Base-by-base conservation (phyloP, 1,140 invertebrate genomes). In the Lordiphosa mommai region DNA sequence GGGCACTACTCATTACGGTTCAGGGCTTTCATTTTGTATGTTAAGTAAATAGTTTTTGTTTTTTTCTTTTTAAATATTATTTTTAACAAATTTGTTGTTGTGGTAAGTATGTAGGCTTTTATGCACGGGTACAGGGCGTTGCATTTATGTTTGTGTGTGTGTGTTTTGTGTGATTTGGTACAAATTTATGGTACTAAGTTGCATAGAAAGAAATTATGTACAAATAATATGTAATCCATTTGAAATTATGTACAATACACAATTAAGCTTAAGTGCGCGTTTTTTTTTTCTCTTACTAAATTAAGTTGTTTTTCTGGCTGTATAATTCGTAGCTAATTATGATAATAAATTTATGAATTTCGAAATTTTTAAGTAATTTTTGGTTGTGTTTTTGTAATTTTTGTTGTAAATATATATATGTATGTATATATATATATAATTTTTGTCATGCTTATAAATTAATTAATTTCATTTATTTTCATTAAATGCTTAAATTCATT, bases 401-500 rank as follows among this genome's bases (percentile, higher is more conserved):
- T 44, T 65, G 58, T 60, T 53, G 40, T 61, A 60, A 55, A 64
- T 65, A 58, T 66, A 69, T 61, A 67, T 79, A 66, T 57, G 57
- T 66, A 53, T 55, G 37, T 58, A 30, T 47, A 30, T 48, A 40
- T 59, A 55, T 53, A 50, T 55, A 13, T 50, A 4, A 10, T 10
- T 37, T 60, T 69, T 43, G 53, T 49, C 66, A 74, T 61, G 57
- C 76, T 80, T 80, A 80, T 76, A 76, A 82, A 82, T 82, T 80
- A 82, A 80, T 74, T 80, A 82, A 82, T 43, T 43, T 27, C 6
- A 27, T 27, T 27, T 7, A 27, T 27, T 80, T 82, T 74, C 71
- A 67, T 84, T 82, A 76, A 84, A 84, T 84, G 77, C 77, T 84
- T 84, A 84, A 84, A 84, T 77, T 84, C 77, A 84, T 84, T 84